Base-by-base conservation (phyloP, 2,797 vertebrate species). In the Pogonophryne albipinna region DNA sequence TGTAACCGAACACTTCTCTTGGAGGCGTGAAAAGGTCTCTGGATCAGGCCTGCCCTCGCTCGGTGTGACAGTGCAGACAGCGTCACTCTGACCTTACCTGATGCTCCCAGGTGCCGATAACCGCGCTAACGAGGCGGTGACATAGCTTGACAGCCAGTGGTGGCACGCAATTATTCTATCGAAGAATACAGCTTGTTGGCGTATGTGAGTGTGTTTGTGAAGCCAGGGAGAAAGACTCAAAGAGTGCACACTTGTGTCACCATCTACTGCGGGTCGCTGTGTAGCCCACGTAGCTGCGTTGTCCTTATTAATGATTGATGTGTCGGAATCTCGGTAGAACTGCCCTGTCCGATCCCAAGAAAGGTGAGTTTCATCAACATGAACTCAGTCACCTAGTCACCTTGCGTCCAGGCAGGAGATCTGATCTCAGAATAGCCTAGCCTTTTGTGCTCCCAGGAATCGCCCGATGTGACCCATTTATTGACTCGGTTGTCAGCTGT, bases 51-150 rank as follows among this genome's bases (percentile, higher is more conserved):
- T 51, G 55, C 59, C 69, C 61, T 75, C 14, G 61, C 78, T 82
- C 82, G 63, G 76, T 83, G 86, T 89, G 88, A 92, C 86, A 87
- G 76, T 15, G 67, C 88, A 86, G 77, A 82, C 78, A 52, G 82
- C 55, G 74, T 77, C 79, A 88, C 83, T 82, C 85, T 90, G 91
- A 93, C 90, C 90, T 93, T 89, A 90, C 82, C 85, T 51, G 79
- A 80, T 79, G 86, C 89, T 85, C 88, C 85, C 72, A 86, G 81
- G 73, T 92, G 89, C 88, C 87, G 74, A 86, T 87, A 87, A 71
- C 79, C 52, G 68, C 41, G 45, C 86, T 91, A 93, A 94, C 80
- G 77, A 93, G 93, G 91, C 74, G 63, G 85, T 90, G 92, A 94
- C 90, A 88, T 75, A 78, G 79, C 79, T 77, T 79, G 92, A 93